Base-by-base conservation (phyloP, 1,140 invertebrate species). In the Cydia strobilella region DNA sequence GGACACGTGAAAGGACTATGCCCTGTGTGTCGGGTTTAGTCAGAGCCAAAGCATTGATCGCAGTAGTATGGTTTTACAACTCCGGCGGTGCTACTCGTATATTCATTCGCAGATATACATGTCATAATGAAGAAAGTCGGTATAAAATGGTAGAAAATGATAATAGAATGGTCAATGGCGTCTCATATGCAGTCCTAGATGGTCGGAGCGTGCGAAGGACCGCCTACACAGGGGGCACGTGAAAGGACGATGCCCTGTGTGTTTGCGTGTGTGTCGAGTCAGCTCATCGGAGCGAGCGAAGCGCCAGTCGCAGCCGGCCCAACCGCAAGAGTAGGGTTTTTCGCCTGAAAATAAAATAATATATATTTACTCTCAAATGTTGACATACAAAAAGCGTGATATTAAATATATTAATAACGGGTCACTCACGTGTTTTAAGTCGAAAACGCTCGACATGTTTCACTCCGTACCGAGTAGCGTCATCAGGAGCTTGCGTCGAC, bases 281-380 rank as follows among this genome's bases (percentile, higher is more conserved):
- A 99, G 93, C 93, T 99, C 98, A 93, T 99, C 98, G 25, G 97
- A 98, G 73, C 98, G 95, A 1, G 98, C 98, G 90, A 99, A 99
- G 80, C 97, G 95, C 97, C 98, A 99, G 79, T 97, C 97, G 93
- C 98, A 99, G 73, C 97, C 98, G 69, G 97, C 96, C 98, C 98
- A 99, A 75, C 96, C 97, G 93, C 98, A 99, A 79, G 97, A 97
- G 93, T 98, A 98, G 20, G 97, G 97, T 91, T 98, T 98, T 92
- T 98, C 97, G 81, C 97, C 97, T 98, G 95, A 2, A 95, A 74
- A 51, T 42, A 73, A 76, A 75, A 42, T 39, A 35, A 35, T 39
- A 39, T 1, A 31, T 39, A 9, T 39, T 39, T 39, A n/a, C n/a
- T n/a, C n/a, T n/a, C n/a, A n/a, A n/a, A n/a, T n/a, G n/a, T n/a